Evolutionary conservation across 2,888 invertebrate species (phyloP), one percentile per base, ranked within the genome.

Genomic region (Drosophila hawaiiensis): DNA sequence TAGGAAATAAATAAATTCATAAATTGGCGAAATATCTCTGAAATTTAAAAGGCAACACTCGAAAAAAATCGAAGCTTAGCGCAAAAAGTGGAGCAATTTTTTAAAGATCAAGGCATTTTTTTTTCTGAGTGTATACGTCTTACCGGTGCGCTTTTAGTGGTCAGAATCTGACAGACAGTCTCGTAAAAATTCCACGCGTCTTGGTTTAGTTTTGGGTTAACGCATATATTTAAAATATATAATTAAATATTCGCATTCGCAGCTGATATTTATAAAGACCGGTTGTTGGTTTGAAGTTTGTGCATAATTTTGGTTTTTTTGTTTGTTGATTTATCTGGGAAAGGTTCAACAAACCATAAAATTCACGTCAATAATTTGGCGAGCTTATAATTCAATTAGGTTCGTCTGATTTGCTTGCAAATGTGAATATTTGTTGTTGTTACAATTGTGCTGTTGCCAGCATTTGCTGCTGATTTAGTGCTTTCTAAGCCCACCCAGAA

Each of bases 341-440:
- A 50, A 77, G 70, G 90, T 85, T 85, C 90, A 87, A 84, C 65
- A 84, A 89, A 87, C 89, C 76, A 72, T 49, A 16, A 33, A 50
- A 52, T n/a, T 49, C 58, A 28, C 43, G 50, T 73, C 41, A 58
- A 59, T 60, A 60, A 66, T 56, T 60, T 55, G 55, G 41, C 68
- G 52, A 69, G 62, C 66, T 53, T 62, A 55, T 47, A 37, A 52
- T 61, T 70, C 10, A 54, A 66, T 67, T 67, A 37, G 35, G 10
- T 50, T 50, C 22, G 29, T 37, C 54, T 50, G 59, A 31, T 35
- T 53, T 49, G 80, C 68, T 73, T 83, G 78, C 71, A 79, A 84
- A 78, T 69, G 25, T 35, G 41, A 31, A 14, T 29, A 25, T n/a
- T 55, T 70, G 43, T 66, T 70, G 43, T 53, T 43, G 29, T 33